These are phyloP conservation scores for Chrysopilus asiliformis DNA, from an alignment of 2,888 invertebrate species.

Conservation along the genomic window DNA sequence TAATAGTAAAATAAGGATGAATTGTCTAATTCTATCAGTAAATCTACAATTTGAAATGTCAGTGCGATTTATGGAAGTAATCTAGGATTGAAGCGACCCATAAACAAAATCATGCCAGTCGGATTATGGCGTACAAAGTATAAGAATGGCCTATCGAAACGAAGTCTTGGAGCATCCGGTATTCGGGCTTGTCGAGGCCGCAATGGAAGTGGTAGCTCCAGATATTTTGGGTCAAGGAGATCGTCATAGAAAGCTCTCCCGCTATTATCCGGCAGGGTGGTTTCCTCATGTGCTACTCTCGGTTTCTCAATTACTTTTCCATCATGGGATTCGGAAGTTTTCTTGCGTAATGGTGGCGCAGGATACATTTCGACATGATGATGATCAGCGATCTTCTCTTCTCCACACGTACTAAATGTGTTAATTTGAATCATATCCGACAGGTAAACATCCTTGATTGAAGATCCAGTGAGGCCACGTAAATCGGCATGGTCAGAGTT, in stretches of 20 bases:
- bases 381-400: slow-evolving; percentile 53
- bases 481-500: slow-evolving; percentile 63
- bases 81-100: slow-evolving; percentile 77
- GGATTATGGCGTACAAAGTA: slow-evolving; percentile 84
- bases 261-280: slow-evolving; percentile 47
- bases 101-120: slow-evolving; percentile 77
- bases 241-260: slow-evolving; percentile 58
- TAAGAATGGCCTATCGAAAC: slow-evolving; percentile 77
- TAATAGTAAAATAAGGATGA: too few species aligned
- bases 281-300: slow-evolving; percentile 3
- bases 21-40: too few species aligned
- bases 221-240: slow-evolving; percentile 39
- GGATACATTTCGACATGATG: slow-evolving; percentile 76
- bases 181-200: slow-evolving; percentile 58
- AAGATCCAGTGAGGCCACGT: slow-evolving; percentile 64
- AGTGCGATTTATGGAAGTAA: slow-evolving; percentile 48
- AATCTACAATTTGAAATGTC: too few species aligned
- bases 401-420: slow-evolving; percentile 72
- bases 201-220: slow-evolving; percentile 49
- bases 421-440: slow-evolving; percentile 75
- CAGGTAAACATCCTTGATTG: slow-evolving; percentile 64
- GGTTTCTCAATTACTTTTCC: slow-evolving; percentile 22
- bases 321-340: slow-evolving; percentile 24
- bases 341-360: slow-evolving; percentile 47
- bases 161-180: slow-evolving; percentile 58